A percentile compares a stretch with the other conserved stretches of the same genome.
phyloP scores from a whole-genome alignment of 2,113 vertebrate genomes.

The Acanthochromis polyacanthus region DNA sequence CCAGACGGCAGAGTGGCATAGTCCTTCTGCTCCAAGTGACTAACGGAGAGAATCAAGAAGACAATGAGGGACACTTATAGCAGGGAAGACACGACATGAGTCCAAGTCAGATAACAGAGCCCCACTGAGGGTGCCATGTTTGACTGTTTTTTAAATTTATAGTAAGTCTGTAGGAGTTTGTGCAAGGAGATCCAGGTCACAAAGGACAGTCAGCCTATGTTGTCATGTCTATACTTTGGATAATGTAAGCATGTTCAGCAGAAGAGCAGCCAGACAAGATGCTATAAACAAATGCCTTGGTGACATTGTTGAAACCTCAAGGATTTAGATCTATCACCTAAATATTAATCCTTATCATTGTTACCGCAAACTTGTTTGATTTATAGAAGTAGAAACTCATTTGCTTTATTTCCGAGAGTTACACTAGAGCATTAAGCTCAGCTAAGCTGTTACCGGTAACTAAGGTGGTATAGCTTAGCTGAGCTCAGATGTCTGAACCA shows the following conservation, averaged over 20 bases:
- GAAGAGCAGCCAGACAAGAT: too few relatives aligned
- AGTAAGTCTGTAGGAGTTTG: background rate
- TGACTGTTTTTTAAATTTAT: background rate
- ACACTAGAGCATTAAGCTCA: too few relatives aligned
- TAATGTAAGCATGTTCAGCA: too few relatives aligned
- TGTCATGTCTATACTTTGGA: too few relatives aligned
- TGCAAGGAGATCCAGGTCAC: background rate
- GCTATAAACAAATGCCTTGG: too few relatives aligned
- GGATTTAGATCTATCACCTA: background rate
- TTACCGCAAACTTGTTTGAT: too few relatives aligned
- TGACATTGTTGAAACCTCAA: accelerated
- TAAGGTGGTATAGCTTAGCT: too few relatives aligned
- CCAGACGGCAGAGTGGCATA: slow-evolving; percentile 14
- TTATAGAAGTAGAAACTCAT: too few relatives aligned
- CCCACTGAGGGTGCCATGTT: background rate
- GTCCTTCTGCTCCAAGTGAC: slow-evolving; percentile 11
- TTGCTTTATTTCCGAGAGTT: too few relatives aligned
- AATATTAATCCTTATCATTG: too few relatives aligned
- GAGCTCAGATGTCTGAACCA: too few relatives aligned
- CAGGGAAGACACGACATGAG: background rate
- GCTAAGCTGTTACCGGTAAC: too few relatives aligned
- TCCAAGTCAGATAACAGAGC: background rate
- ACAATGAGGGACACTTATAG: background rate
- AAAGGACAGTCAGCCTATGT: background rate
- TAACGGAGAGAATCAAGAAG: background rate